A percentile compares a stretch with the other conserved stretches of the same genome.
These are phyloP conservation scores for Eriosoma lanigerum DNA, from an alignment of 1,140 invertebrate species.

Conservation along the genomic window DNA sequence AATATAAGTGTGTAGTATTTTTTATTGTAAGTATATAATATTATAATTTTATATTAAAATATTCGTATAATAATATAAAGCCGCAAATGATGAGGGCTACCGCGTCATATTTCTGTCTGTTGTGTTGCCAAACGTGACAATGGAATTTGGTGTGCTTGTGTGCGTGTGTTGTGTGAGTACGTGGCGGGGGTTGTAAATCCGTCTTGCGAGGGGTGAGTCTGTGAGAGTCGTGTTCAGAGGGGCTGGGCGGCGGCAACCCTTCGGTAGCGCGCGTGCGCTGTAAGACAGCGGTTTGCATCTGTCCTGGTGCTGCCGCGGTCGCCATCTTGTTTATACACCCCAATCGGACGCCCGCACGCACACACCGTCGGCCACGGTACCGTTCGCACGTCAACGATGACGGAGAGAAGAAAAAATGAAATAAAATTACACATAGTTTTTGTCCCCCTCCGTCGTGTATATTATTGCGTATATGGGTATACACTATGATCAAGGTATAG, in stretches of 20 bases:
- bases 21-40: not conserved
- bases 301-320: constrained; percentile 28
- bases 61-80: not conserved
- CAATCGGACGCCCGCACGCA: constrained; percentile 33
- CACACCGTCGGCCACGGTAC: not conserved
- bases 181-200: not conserved
- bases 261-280: constrained; percentile 24
- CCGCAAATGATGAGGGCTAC: not conserved
- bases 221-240: not conserved
- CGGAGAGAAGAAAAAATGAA: not conserved
- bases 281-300: not conserved
- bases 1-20: not conserved
- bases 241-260: constrained; percentile 33
- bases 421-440: constrained; percentile 35
- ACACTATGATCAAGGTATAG: not conserved
- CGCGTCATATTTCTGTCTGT: constrained; percentile 46
- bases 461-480: too few relatives aligned
- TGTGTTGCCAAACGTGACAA: constrained; percentile 50
- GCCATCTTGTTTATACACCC: constrained; percentile 50
- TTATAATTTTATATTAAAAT: not conserved
- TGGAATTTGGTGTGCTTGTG: constrained; percentile 16
- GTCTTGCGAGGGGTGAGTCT: constrained; percentile 10
- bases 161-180: not conserved
- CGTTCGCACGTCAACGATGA: not conserved
- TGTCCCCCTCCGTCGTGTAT: not conserved